A percentile compares a stretch with the other conserved stretches of the same genome.
phyloP scores from a whole-genome alignment of 2,113 vertebrate species.

The Salvelinus namaycush region DNA sequence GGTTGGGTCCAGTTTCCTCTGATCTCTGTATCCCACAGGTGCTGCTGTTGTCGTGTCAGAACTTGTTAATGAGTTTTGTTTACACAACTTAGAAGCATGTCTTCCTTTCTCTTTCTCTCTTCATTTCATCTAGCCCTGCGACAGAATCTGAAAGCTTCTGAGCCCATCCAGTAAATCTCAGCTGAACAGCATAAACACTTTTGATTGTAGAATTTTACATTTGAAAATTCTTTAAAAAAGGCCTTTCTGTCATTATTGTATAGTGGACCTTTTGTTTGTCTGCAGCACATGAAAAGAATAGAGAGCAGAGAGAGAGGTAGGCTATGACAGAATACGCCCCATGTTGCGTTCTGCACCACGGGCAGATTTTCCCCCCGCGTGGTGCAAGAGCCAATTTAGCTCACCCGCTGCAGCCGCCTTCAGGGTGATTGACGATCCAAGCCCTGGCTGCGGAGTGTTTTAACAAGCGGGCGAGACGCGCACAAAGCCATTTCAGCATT shows the following conservation, averaged over 20 bases:
- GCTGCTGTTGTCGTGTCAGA: too few species aligned
- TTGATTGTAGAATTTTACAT: not conserved
- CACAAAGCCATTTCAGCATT: conserved; percentile 32
- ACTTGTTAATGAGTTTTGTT: not conserved
- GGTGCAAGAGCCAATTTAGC: conserved; percentile 22
- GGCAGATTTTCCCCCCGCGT: conserved; percentile 12
- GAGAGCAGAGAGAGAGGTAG: not conserved
- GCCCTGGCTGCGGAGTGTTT: conserved; percentile 4
- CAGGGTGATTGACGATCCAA: conserved; percentile 21
- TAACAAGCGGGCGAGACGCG: conserved; percentile 28
- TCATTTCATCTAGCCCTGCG: not conserved
- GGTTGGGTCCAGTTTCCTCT: too few species aligned
- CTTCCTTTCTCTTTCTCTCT: not conserved
- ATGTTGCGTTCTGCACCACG: conserved; percentile 19
- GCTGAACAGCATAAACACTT: not conserved
- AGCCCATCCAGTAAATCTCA: not conserved
- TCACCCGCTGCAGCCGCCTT: conserved; percentile 9
- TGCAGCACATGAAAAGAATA: not conserved
- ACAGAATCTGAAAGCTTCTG: not conserved
- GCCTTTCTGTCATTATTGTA: not conserved
- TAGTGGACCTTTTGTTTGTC: not conserved
- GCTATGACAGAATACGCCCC: not conserved
- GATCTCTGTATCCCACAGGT: too few species aligned
- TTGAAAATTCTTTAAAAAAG: not conserved
- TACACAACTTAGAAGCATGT: not conserved